phyloP scores from a whole-genome alignment of 2,797 vertebrate species.

The Parambassis ranga region DNA sequence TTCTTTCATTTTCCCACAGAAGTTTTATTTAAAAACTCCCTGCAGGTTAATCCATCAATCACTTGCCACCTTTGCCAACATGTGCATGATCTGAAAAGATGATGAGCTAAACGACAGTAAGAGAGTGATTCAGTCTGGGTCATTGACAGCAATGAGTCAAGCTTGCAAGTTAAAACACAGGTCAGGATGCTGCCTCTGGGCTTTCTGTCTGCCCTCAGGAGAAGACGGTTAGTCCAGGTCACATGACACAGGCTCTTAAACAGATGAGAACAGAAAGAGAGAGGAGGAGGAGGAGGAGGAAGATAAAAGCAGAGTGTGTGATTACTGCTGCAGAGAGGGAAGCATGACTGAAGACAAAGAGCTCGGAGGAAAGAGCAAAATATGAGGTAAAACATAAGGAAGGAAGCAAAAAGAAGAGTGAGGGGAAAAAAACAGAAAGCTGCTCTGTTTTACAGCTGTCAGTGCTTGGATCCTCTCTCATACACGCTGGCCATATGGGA shows the following conservation, averaged over 20 bases:
- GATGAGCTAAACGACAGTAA: slow-evolving; percentile 8
- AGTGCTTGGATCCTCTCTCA: slow-evolving; percentile 46
- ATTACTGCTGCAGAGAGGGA: slow-evolving; percentile 30
- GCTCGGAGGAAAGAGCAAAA: slow-evolving; percentile 17
- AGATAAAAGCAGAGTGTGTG: slow-evolving; percentile 41
- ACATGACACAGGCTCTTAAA: slow-evolving; percentile 62
- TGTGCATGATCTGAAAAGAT: not conserved
- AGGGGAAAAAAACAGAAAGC: not conserved
- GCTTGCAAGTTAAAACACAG: slow-evolving; percentile 45
- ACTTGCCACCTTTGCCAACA: not conserved
- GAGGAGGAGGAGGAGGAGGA: too few species aligned
- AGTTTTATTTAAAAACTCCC: not conserved
- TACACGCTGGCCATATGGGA: slow-evolving; percentile 65
- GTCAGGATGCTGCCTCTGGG: slow-evolving; percentile 42
- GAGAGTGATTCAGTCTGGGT: slow-evolving; percentile 17
- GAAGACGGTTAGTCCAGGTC: slow-evolving; percentile 54
- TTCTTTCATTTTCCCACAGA: slow-evolving; percentile 20
- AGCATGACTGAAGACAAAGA: slow-evolving; percentile 31
- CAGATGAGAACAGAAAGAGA: slow-evolving; percentile 42
- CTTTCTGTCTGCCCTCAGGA: slow-evolving; percentile 44
- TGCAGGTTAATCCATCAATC: slow-evolving; percentile 3
- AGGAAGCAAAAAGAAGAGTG: not conserved
- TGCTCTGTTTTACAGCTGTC: slow-evolving; percentile 67
- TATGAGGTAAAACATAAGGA: slow-evolving; percentile 18
- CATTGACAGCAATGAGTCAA: slow-evolving; percentile 18